phyloP scores from a whole-genome alignment of 2,797 vertebrate genomes.

The Sebastes wilsoni region DNA sequence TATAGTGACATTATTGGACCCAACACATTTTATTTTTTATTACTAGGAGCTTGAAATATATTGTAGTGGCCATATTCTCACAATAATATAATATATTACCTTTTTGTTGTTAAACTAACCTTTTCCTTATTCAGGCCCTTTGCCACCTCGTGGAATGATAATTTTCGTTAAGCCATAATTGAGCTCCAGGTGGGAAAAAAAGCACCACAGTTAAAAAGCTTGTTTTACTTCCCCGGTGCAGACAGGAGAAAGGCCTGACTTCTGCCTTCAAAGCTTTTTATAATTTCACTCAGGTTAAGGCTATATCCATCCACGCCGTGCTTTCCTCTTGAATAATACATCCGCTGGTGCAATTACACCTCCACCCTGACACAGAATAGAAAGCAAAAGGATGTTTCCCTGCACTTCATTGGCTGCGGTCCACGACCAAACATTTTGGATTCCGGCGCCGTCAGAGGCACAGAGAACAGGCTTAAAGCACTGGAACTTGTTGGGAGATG shows the following conservation, averaged over 20 bases:
- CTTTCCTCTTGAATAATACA: constrained; percentile 70
- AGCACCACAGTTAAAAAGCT: constrained; percentile 5
- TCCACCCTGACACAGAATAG: constrained; percentile 56
- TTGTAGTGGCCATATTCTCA: background rate
- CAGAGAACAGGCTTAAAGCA: constrained; percentile 47
- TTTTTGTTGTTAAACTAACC: background rate
- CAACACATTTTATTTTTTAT: background rate
- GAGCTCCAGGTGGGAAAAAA: constrained; percentile 19
- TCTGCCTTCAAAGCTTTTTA: constrained; percentile 24
- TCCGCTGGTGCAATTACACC: constrained; percentile 66
- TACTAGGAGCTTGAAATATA: background rate
- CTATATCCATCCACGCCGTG: constrained; percentile 34
- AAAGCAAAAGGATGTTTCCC: constrained; percentile 66
- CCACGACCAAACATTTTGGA: constrained; percentile 41
- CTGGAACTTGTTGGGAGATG: constrained; percentile 65
- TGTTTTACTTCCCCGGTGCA: constrained; percentile 12
- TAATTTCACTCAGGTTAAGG: constrained; percentile 30
- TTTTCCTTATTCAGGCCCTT: background rate
- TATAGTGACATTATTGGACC: background rate
- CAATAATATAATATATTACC: background rate
- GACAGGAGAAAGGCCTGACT: constrained; percentile 15
- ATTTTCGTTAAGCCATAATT: background rate
- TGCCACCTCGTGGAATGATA: background rate
- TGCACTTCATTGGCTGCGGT: constrained; percentile 50
- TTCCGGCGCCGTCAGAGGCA: constrained; percentile 20